Evolutionary conservation across 2,113 vertebrate genomes (phyloP), one percentile per base, ranked within the genome.

Genomic region (Meleagris gallopavo): DNA sequence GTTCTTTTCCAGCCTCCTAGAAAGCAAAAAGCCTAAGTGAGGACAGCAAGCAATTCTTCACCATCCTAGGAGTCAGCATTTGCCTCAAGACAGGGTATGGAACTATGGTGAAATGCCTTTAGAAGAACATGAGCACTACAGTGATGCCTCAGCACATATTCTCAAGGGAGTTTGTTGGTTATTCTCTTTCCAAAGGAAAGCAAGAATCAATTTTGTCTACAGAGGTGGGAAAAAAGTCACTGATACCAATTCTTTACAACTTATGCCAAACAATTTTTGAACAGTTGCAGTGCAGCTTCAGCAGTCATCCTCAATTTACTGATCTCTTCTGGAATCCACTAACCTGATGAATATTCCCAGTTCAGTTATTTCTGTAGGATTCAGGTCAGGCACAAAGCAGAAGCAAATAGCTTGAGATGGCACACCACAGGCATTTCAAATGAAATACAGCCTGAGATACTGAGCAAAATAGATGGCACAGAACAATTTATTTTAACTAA

Each of bases 91-190:
- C 22, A 48, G 10, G 29, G 58, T 48, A 20, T 0, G 5, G 66
- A 43, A 17, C 1, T 2, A 30, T 46, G 7, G 6, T 60, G 4
- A 1, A 54, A 15, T 1, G 1, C 1, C 0, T 20, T 18, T 8
- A 25, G 4, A 13, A 60, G 38, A 61, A 13, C 2, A 1, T 0
- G 5, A 2, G 25, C 1, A 0, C 43, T 12, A 22, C 0, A 1
- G 40, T 9, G 21, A 34, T 34, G 25, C 34, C 34, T 13, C 60
- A 36, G 48, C n/a, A 24, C 2, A 2, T 1, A 4, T 21, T 61
- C 61, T 57, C 55, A 20, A 43, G 13, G 22, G 3, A 2, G 0
- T 61, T 36, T 5, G 12, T 16, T 79, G 58, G 13, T n/a, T 64
- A 34, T 14, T 32, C 61, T 64, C 19, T 54, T 40, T 25, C 34